Percentiles rank a stretch among this genome's conserved stretches.
phyloP scores from a whole-genome alignment of 2,888 invertebrate genomes.

The Clitarchus hookeri region DNA sequence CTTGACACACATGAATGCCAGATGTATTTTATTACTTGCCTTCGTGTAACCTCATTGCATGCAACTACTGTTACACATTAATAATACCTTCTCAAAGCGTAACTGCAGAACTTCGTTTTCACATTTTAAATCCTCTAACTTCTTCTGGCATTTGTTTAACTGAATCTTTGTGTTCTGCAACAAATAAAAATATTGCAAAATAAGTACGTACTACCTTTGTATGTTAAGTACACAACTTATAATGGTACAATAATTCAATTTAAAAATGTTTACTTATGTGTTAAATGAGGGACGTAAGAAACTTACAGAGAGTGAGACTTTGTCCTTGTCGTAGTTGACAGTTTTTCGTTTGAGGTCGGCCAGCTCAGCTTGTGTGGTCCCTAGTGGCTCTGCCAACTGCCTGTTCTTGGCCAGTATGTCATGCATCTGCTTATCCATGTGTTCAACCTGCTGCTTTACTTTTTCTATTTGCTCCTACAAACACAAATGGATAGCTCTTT shows the following conservation, averaged over 20 bases:
- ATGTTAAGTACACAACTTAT: neutral
- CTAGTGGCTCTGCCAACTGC: conserved; percentile 72
- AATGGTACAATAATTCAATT: neutral
- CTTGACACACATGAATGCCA: too few species aligned
- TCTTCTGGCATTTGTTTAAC: conserved; percentile 51
- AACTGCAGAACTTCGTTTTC: conserved; percentile 72
- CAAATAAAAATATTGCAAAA: conserved; percentile 42
- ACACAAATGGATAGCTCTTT: too few species aligned
- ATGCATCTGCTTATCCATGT: conserved; percentile 68
- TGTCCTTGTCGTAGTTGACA: conserved; percentile 85
- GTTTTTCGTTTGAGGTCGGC: conserved; percentile 75
- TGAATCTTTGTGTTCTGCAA: conserved; percentile 62
- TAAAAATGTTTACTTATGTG: neutral
- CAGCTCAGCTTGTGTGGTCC: conserved; percentile 71
- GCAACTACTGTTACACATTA: too few species aligned
- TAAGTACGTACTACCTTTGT: neutral
- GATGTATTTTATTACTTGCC: too few species aligned
- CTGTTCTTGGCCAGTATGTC: conserved; percentile 76
- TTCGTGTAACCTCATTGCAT: too few species aligned
- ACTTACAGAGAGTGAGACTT: conserved; percentile 67
- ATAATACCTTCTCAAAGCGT: conserved; percentile 70
- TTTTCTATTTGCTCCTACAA: conserved; percentile 75
- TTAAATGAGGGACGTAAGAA: neutral
- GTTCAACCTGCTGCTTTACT: conserved; percentile 76
- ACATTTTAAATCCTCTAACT: conserved; percentile 66